Evolutionary conservation across 2,888 invertebrate species (phyloP), one percentile per base, ranked within the genome.

Genomic region (Flexamia atlantica): DNA sequence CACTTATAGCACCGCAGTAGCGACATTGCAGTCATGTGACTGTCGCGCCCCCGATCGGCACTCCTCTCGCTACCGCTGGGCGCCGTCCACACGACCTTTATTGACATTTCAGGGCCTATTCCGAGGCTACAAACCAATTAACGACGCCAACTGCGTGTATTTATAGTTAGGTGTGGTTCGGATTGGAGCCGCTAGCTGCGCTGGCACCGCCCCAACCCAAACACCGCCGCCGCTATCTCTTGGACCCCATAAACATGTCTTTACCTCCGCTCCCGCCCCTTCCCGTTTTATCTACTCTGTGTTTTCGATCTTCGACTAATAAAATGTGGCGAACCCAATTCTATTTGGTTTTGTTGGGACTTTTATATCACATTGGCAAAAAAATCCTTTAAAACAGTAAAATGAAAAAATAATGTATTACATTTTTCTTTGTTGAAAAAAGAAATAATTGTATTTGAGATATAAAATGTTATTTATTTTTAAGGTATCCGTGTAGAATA

Each of bases 121-220:
- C 50, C 42, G 50, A 76, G 76, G 23, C 70, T 40, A 70, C 70
- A 70, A 70, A 70, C 36, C 70, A 70, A 70, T 40, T 40, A 70
- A 36, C 76, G 76, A 76, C 50, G 42, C 76, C 46, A 76, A 42
- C 72, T 36, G 36, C 40, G 76, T 46, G 76, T 76, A 76, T 76
- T 76, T 76, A 76, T 46, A 76, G 76, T 36, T 76, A 46, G 70
- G 70, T 40, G 76, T 76, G 76, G 42, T 42, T 70, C 70, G 23
- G 40, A 70, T 36, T 30, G 9, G 28, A 28, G 28, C 64, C 64
- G 64, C 64, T 64, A 28, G 64, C 64, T 1, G 64, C 64, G 64
- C 64, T 64, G 64, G 64, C 64, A 64, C 64, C 64, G 64, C 64
- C 64, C 64, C 64, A 64, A 64, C 28, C 30, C 64, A 64, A 64